A percentile compares a stretch with the other conserved stretches of the same genome.
Evolutionary conservation across 2,888 invertebrate species (phyloP).

Genomic region (Bombyx huttoni): DNA sequence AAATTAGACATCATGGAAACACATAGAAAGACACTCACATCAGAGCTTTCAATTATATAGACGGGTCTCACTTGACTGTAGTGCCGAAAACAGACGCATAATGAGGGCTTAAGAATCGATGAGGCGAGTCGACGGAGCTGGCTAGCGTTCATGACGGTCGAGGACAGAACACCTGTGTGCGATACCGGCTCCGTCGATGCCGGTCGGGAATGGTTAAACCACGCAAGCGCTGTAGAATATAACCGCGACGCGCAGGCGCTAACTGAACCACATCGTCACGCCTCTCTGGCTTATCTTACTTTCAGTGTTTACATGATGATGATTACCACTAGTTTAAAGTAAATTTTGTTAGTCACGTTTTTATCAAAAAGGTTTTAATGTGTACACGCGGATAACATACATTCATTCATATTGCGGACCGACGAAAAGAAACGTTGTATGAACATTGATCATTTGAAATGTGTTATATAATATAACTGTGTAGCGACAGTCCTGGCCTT

Average conservation of each 20-base stretch:
- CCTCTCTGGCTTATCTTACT: slow-evolving; percentile 38
- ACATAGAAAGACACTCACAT: slow-evolving; percentile 48
- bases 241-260: slow-evolving; percentile 49
- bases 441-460: no score
- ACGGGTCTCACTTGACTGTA: slow-evolving; percentile 66
- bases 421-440: background rate
- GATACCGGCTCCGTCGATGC: slow-evolving; percentile 12
- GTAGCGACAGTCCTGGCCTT: no score
- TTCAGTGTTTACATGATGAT: slow-evolving; percentile 46
- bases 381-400: background rate
- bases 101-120: slow-evolving; percentile 25
- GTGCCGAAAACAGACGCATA: slow-evolving; percentile 34
- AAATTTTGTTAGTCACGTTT: slow-evolving; percentile 18
- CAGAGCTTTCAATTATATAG: slow-evolving; percentile 49
- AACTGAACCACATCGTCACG: slow-evolving; percentile 36
- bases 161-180: slow-evolving; percentile 8
- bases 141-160: slow-evolving; percentile 44
- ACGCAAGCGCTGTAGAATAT: slow-evolving; percentile 34
- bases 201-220: slow-evolving; percentile 10
- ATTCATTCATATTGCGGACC: background rate
- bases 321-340: slow-evolving; percentile 25
- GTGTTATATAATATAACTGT: no score
- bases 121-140: slow-evolving; percentile 46
- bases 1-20: background rate
- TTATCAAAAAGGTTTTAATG: background rate